phyloP scores from a whole-genome alignment of 2,113 vertebrate species.

The Osmerus eperlanus region DNA sequence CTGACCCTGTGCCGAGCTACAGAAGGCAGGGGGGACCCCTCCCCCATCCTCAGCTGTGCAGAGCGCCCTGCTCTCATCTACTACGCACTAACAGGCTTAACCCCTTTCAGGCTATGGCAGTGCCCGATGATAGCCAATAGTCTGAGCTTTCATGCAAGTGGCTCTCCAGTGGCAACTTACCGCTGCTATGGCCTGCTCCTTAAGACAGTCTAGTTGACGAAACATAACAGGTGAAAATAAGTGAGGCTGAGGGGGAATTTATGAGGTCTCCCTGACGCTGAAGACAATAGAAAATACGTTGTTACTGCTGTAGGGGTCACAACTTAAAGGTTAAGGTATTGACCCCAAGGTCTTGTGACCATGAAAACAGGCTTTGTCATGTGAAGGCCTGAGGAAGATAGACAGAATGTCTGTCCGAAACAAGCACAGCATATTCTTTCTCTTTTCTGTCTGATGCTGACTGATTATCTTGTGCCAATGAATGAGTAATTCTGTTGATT shows the following conservation, averaged over 20 bases:
- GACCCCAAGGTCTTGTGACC: neutral
- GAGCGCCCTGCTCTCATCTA: constrained; percentile 15
- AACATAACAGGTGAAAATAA: no score
- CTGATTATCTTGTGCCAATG: neutral
- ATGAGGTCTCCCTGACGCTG: no score
- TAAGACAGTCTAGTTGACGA: no score
- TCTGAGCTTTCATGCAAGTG: neutral
- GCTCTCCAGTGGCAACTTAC: no score
- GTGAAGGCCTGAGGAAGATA: neutral
- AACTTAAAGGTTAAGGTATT: neutral
- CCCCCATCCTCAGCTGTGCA: constrained; percentile 41
- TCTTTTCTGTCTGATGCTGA: neutral
- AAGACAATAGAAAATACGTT: no score
- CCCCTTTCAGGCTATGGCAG: constrained; percentile 14
- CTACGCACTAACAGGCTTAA: constrained; percentile 21
- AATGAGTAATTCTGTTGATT: constrained; percentile 2
- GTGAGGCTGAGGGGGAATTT: no score
- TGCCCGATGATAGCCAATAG: constrained; percentile 12
- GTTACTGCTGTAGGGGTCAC: neutral
- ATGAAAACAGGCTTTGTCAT: neutral
- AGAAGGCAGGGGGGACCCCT: constrained; percentile 7
- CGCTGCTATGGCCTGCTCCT: no score
- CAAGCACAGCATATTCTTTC: no score
- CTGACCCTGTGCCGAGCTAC: constrained; percentile 3
- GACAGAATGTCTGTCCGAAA: neutral